Evolutionary conservation across 2,113 vertebrate species (phyloP).

Genomic region (Agelaius tricolor): DNA sequence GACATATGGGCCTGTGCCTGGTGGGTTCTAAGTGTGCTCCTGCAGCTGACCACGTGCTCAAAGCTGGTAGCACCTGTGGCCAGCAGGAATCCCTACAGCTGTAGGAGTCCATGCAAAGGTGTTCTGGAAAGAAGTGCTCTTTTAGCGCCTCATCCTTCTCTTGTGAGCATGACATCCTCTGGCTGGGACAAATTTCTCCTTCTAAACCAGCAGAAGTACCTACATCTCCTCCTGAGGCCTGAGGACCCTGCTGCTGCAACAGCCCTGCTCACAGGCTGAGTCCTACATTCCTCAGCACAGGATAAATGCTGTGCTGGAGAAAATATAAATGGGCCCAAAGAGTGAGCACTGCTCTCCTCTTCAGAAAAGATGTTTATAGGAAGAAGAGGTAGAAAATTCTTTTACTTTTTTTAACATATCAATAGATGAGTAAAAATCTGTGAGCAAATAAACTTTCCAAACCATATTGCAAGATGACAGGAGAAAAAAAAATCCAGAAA

Average conservation of each 20-base stretch:
- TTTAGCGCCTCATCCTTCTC: neutral
- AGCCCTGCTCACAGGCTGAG: neutral
- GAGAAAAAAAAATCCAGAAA: neutral
- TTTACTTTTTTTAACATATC: neutral
- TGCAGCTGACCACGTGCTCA: neutral
- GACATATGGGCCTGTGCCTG: neutral
- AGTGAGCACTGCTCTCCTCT: neutral
- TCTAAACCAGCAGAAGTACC: neutral
- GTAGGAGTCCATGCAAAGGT: neutral
- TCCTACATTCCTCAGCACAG: rapidly evolving
- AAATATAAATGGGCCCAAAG: neutral
- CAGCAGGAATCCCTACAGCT: neutral
- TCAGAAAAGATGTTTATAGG: neutral
- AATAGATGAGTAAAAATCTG: neutral
- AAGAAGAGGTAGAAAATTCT: neutral
- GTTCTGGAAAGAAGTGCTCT: neutral
- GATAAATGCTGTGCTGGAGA: neutral
- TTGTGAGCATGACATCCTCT: neutral
- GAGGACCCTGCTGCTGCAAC: neutral
- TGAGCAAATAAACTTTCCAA: neutral
- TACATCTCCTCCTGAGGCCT: neutral
- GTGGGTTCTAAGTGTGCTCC: neutral
- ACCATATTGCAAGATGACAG: neutral
- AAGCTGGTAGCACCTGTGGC: neutral
- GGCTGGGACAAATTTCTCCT: neutral